Evolutionary conservation across 2,113 vertebrate genomes (phyloP).

Genomic region (Oreocharis arfaki): DNA sequence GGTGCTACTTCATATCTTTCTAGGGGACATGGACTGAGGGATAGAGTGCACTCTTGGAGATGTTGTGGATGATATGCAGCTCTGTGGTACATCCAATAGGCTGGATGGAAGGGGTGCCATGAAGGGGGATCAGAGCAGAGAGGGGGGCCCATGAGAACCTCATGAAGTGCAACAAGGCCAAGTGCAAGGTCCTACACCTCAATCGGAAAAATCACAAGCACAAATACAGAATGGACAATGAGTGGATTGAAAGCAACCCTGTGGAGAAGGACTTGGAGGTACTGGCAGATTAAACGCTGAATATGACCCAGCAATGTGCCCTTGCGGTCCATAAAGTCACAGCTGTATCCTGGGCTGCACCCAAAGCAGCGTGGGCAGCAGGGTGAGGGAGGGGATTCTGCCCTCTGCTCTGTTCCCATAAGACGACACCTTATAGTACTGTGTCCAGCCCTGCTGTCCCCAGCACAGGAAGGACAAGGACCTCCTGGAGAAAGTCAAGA

Average conservation of each 20-base stretch:
- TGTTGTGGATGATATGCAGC: fast-evolving
- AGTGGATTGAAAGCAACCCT: neutral
- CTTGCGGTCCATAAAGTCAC: neutral
- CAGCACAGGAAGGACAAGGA: neutral
- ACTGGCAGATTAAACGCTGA: neutral
- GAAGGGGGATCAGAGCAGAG: neutral
- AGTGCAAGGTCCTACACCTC: neutral
- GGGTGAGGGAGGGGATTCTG: neutral
- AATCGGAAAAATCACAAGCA: neutral
- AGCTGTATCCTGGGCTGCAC: neutral
- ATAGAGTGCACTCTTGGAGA: neutral
- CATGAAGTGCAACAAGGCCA: neutral
- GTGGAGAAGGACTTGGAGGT: neutral
- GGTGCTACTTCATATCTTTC: neutral
- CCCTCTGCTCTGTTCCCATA: neutral
- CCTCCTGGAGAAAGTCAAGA: neutral
- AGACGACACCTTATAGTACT: neutral
- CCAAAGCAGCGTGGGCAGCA: neutral
- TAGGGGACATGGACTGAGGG: fast-evolving
- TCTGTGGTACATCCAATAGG: neutral
- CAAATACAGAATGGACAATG: too few species aligned
- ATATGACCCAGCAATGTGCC: neutral
- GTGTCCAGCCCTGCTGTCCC: neutral
- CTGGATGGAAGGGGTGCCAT: neutral
- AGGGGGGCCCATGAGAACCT: neutral